Conservation (phyloP, 2,113 vertebrate genomes). For the Nesoenas mayeri region DNA sequence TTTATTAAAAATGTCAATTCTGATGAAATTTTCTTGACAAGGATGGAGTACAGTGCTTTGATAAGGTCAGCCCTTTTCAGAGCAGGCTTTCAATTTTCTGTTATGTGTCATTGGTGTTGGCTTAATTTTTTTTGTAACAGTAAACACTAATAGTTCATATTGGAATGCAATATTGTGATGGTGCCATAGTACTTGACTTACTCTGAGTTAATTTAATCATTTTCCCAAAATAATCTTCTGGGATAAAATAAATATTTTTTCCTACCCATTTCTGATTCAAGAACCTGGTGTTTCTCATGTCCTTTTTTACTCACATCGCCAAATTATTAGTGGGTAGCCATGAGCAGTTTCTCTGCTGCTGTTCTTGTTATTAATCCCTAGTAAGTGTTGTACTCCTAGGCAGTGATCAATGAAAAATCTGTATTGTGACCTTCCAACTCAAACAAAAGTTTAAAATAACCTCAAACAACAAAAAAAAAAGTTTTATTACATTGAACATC, state of each 20-base stretch:
- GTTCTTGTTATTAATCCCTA: neutral
- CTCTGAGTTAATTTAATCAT: neutral
- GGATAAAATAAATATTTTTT: neutral
- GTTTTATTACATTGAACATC: neutral
- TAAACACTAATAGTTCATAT: neutral
- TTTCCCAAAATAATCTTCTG: neutral
- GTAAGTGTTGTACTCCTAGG: neutral
- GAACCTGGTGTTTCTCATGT: neutral
- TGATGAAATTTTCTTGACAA: neutral
- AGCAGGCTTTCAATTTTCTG: neutral
- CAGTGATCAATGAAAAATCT: neutral
- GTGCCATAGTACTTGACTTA: neutral
- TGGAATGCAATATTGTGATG: neutral
- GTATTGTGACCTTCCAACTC: neutral
- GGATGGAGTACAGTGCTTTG: neutral
- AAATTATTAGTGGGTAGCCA: neutral
- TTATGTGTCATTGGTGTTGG: neutral
- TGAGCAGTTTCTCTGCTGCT: neutral
- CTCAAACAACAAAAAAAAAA: neutral
- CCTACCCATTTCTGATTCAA: neutral
- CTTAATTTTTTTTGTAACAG: neutral
- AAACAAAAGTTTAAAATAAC: neutral
- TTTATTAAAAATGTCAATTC: neutral
- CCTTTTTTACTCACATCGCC: neutral
- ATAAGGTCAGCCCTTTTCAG: neutral